These are phyloP conservation scores for Yasuhikotakia modesta DNA, from an alignment of 2,797 vertebrate species.

Conservation along the genomic window DNA sequence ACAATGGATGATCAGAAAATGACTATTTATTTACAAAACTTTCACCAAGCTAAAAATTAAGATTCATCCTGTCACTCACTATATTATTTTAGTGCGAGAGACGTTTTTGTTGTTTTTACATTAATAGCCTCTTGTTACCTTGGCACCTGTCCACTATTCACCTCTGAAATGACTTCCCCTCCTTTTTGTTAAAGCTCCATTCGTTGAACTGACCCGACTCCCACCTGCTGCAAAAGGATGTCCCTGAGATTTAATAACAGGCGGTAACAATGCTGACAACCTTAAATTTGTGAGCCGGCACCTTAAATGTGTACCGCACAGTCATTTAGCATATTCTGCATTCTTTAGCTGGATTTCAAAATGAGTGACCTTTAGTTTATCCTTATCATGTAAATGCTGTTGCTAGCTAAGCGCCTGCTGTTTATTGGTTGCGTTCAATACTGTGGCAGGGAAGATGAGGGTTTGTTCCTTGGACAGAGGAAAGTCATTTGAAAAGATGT, in stretches of 20 bases:
- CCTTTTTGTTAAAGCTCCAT: slow-evolving; percentile 32
- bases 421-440: slow-evolving; percentile 41
- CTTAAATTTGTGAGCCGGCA: slow-evolving; percentile 41
- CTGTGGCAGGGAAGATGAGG: slow-evolving; percentile 23
- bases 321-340: slow-evolving; percentile 43
- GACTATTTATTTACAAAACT: too few species aligned
- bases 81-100: too few species aligned
- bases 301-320: slow-evolving; percentile 39
- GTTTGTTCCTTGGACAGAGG: slow-evolving; percentile 52
- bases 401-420: slow-evolving; percentile 23
- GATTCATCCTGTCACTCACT: too few species aligned
- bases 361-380: slow-evolving; percentile 46
- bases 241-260: slow-evolving; percentile 50
- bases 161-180: background rate
- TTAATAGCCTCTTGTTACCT: slow-evolving; percentile 48
- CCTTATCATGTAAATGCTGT: slow-evolving; percentile 29
- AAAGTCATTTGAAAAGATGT: slow-evolving; percentile 67
- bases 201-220: slow-evolving; percentile 36
- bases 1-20: too few species aligned
- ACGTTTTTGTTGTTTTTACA: too few species aligned
- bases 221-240: slow-evolving; percentile 48
- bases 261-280: slow-evolving; percentile 43
- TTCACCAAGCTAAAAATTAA: too few species aligned
- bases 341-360: slow-evolving; percentile 37
- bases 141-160: slow-evolving; percentile 46